Evolutionary conservation across 2,797 vertebrate genomes (phyloP).

Genomic region (Phataginus tetradactyla): DNA sequence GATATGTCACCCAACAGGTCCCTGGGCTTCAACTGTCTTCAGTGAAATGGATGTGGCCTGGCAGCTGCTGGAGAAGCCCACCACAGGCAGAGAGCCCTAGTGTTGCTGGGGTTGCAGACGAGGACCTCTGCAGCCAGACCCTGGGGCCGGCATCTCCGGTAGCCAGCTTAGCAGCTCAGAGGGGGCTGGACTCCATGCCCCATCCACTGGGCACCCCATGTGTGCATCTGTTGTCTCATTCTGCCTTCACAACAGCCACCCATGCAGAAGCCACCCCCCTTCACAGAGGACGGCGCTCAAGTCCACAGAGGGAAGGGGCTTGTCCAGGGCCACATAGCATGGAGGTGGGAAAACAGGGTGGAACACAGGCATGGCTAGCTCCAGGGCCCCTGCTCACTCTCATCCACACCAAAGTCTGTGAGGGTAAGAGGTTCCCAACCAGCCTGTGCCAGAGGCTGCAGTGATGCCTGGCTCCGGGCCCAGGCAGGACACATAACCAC

Average conservation of each 20-base stretch:
- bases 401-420: not conserved
- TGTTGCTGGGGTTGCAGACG: accelerated
- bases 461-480: not conserved
- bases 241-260: not conserved
- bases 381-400: not conserved
- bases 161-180: not conserved
- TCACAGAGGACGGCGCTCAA: not conserved
- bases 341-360: accelerated
- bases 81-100: no score
- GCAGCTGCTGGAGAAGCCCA: not conserved
- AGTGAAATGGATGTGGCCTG: not conserved
- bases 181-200: no score
- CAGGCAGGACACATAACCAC: not conserved
- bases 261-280: not conserved
- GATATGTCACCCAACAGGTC: not conserved
- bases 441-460: not conserved
- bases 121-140: accelerated
- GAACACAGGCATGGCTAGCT: not conserved
- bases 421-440: not conserved
- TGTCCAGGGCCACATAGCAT: not conserved
- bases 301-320: not conserved
- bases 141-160: not conserved
- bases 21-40: not conserved
- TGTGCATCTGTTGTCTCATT: not conserved
- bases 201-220: not conserved